These are phyloP conservation scores for Melieria picta DNA, from an alignment of 2,888 invertebrate species.

Conservation along the genomic window DNA sequence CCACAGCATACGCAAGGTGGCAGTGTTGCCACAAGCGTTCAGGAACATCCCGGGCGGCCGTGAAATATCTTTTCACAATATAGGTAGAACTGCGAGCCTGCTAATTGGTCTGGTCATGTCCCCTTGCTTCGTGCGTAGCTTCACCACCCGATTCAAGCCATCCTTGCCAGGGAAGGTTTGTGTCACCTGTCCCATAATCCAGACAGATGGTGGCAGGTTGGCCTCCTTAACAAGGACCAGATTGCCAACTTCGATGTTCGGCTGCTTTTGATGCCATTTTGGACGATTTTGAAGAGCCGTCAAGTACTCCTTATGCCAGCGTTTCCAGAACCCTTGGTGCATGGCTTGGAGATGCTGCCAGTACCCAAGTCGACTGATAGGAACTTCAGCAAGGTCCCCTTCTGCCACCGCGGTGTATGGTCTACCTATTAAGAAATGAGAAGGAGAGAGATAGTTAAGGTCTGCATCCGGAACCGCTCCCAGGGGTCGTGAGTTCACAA, in stretches of 20 bases:
- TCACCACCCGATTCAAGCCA: background rate
- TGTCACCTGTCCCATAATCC: background rate
- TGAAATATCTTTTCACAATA: too few relatives aligned
- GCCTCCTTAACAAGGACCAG: too few relatives aligned
- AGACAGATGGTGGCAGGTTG: background rate
- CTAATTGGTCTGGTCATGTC: background rate
- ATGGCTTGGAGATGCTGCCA: too few relatives aligned
- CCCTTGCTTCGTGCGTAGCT: background rate
- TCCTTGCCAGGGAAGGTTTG: background rate
- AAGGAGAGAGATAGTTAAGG: conserved; percentile 10
- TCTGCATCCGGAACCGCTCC: background rate
- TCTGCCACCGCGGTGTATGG: conserved; percentile 36
- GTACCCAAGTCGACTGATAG: conserved; percentile 18
- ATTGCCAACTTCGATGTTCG: too few relatives aligned
- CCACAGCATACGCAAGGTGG: too few relatives aligned
- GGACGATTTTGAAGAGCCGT: too few relatives aligned
- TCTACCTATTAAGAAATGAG: conserved; percentile 38
- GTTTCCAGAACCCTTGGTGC: too few relatives aligned
- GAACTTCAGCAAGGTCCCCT: conserved; percentile 17
- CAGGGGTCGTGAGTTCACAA: conserved; percentile 11
- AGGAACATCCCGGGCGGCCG: too few relatives aligned
- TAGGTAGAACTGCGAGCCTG: too few relatives aligned
- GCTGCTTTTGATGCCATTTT: too few relatives aligned
- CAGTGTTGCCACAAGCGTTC: too few relatives aligned
- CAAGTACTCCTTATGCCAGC: too few relatives aligned